A percentile compares a stretch with the other conserved stretches of the same genome.
phyloP scores from a whole-genome alignment of 35 echinoderm and acorn worm genomes.

The Ophiothrix spiculata region DNA sequence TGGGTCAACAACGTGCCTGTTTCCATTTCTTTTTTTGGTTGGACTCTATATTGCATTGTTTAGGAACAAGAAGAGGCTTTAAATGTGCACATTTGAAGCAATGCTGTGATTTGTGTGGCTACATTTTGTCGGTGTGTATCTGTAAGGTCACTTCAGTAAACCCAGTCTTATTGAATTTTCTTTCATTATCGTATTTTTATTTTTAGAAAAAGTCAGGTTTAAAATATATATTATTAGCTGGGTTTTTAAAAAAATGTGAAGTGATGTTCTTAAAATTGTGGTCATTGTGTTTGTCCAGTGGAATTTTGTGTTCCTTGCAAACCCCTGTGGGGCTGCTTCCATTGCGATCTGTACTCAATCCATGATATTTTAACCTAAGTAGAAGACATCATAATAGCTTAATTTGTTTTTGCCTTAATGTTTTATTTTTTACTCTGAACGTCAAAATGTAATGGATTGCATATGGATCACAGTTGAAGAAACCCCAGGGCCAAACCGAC shows the following conservation, averaged over 20 bases:
- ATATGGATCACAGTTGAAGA: too few species aligned
- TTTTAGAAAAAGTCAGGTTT: not conserved
- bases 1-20: not conserved
- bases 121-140: not conserved
- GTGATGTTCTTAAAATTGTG: not conserved
- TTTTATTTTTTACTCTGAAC: too few species aligned
- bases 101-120: not conserved
- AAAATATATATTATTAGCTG: not conserved
- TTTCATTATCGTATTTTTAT: not conserved
- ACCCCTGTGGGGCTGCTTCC: too few species aligned
- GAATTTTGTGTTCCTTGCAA: not conserved
- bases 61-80: not conserved
- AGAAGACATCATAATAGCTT: too few species aligned
- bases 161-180: not conserved
- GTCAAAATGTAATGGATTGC: too few species aligned
- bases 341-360: too few species aligned
- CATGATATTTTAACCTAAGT: too few species aligned
- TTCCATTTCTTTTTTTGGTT: not conserved
- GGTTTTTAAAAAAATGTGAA: not conserved
- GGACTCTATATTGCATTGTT: not conserved
- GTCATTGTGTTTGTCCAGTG: not conserved
- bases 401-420: too few species aligned
- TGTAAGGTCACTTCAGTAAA: not conserved
- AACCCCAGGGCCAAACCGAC: too few species aligned
- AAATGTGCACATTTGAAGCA: not conserved